Conservation (phyloP, 2,888 invertebrate genomes). For the Patella depressa region DNA sequence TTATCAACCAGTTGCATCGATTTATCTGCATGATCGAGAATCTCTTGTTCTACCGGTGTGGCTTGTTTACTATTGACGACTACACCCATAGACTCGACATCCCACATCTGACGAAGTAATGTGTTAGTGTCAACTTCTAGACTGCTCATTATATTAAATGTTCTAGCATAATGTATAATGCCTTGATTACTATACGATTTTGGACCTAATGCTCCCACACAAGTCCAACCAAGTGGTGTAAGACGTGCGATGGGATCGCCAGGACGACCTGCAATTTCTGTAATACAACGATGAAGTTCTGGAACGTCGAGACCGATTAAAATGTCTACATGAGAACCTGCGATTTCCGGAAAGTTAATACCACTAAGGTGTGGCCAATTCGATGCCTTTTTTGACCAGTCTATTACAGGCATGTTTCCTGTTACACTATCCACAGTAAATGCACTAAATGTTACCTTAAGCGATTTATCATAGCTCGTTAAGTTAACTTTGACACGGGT, state of each 20-base stretch:
- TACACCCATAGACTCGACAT: not conserved
- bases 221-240: not conserved
- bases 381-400: not conserved
- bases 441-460: not conserved
- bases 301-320: not conserved
- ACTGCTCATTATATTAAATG: not conserved
- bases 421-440: not conserved
- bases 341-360: not conserved
- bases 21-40: not conserved
- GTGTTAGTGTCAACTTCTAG: not conserved
- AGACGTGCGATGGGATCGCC: not conserved
- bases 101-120: not conserved
- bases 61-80: not conserved
- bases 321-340: not conserved
- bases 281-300: not conserved
- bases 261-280: not conserved
- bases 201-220: too few relatives aligned
- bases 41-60: not conserved
- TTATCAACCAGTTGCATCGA: not conserved
- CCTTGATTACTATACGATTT: too few relatives aligned
- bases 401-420: not conserved
- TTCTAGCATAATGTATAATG: not conserved
- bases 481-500: not conserved
- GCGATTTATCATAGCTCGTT: not conserved
- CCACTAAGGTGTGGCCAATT: not conserved